These are phyloP conservation scores for Teleogryllus occipitalis DNA, from an alignment of 1,140 invertebrate genomes.

Conservation along the genomic window DNA sequence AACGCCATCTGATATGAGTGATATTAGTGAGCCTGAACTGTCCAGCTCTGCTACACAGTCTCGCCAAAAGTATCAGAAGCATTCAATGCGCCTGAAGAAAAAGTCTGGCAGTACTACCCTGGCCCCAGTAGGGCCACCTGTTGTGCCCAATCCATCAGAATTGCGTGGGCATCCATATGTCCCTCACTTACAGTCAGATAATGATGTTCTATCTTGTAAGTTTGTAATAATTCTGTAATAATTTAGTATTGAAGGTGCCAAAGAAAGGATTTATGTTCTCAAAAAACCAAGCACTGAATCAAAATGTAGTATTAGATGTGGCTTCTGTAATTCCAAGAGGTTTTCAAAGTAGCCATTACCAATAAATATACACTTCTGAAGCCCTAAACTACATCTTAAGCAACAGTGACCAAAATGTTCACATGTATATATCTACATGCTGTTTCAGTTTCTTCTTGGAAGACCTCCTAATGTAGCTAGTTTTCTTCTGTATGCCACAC, in stretches of 20 bases:
- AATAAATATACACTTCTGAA: too few relatives aligned
- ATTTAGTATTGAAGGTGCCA: background rate
- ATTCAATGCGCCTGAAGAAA: constrained; percentile 36
- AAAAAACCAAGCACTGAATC: too few relatives aligned
- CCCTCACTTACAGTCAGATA: constrained; percentile 34
- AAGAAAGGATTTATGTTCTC: too few relatives aligned
- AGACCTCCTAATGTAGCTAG: too few relatives aligned
- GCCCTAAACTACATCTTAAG: too few relatives aligned
- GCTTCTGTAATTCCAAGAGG: too few relatives aligned
- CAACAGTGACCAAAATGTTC: too few relatives aligned
- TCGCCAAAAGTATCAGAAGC: constrained; percentile 31
- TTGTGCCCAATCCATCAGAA: constrained; percentile 31
- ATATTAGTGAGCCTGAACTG: constrained; percentile 40
- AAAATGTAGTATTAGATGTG: too few relatives aligned
- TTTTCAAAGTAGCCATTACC: too few relatives aligned
- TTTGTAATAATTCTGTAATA: background rate
- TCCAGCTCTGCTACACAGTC: constrained; percentile 27
- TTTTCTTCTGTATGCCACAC: too few relatives aligned
- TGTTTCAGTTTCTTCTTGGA: too few relatives aligned
- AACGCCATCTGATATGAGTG: constrained; percentile 45
- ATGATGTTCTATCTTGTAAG: constrained; percentile 9
- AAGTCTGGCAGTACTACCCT: background rate
- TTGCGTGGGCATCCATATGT: constrained; percentile 26
- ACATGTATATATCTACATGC: too few relatives aligned
- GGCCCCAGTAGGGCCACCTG: constrained; percentile 24